Evolutionary conservation across 2,113 vertebrate genomes (phyloP).

Genomic region (Melanostigma gelatinosum): DNA sequence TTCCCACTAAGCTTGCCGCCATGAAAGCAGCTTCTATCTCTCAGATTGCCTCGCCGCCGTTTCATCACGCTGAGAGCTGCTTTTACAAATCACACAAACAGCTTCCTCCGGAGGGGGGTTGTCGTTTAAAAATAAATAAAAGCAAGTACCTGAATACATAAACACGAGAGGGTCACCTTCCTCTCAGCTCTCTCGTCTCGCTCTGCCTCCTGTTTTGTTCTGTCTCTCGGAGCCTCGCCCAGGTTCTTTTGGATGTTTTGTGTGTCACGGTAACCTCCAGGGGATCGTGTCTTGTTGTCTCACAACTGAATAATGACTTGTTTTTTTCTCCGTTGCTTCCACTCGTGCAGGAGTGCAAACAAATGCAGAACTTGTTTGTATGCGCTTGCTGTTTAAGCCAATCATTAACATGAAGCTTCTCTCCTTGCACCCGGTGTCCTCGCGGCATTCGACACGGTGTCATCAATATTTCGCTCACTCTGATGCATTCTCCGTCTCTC

Average conservation of each 20-base stretch:
- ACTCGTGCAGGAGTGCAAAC: conserved; percentile 7
- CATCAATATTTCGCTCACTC: conserved; percentile 43
- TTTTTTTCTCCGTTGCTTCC: conserved; percentile 18
- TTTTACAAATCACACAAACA: conserved; percentile 45
- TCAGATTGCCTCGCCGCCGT: background rate
- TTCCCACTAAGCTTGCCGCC: background rate
- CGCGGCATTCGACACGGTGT: conserved; percentile 28
- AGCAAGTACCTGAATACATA: conserved; percentile 38
- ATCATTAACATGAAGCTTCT: conserved; percentile 49
- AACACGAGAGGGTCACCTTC: conserved; percentile 34
- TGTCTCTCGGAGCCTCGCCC: conserved; percentile 9
- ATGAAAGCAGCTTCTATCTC: conserved; percentile 22
- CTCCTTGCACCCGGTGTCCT: conserved; percentile 14
- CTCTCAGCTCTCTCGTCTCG: conserved; percentile 5
- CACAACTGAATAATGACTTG: conserved; percentile 54
- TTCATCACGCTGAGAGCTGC: conserved; percentile 20
- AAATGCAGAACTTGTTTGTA: background rate
- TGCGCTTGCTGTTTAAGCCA: conserved; percentile 25
- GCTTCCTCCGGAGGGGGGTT: background rate
- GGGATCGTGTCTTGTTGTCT: conserved; percentile 44
- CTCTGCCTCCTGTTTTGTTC: background rate
- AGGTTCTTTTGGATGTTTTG: conserved; percentile 50
- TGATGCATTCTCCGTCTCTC: conserved; percentile 17
- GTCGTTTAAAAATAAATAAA: background rate
- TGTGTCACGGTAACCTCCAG: conserved; percentile 69